Base-by-base conservation (phyloP, 2,888 invertebrate species). In the Dynastes hyllus region DNA sequence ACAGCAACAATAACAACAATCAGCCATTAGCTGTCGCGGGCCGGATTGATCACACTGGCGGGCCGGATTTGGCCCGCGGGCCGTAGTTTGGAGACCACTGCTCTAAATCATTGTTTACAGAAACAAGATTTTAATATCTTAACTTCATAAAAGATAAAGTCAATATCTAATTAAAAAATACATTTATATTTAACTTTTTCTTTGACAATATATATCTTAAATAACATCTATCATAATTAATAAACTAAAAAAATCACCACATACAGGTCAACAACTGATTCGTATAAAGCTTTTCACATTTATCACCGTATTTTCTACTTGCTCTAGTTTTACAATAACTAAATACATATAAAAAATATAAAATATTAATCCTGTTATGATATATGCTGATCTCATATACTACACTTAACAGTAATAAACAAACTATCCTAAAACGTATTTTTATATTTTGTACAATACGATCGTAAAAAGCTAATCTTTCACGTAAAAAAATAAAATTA, bases 271-370 rank as follows among this genome's bases (percentile, higher is more conserved):
- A 37, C 55, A 22, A 58, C 55, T 22, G 22, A 16, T 58, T 58
- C 63, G 79, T 79, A 79, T 79, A 79, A 79, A 79, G 79, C 81
- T 81, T 71, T 70, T 16, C 45, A 58, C 65, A 76, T 78, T 78
- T 80, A 77, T 80, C 81, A 80, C 80, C 80, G 78, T 80, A 77
- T 79, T 80, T 80, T 79, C 29, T 29, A 32, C 63, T 32, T 63
- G 32, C 29, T 63, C 32, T 13, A 63, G 3, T 32, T 63, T 29
- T n/a, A 29, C 29, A 11, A 27, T 37, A 37, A 37, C 32, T 37
- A 37, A 37, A 37, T 63, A 63, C 27, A 63, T 63, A 29, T 9
- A 63, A 32, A 32, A 63, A 13, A 63, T 63, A 63, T 32, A 63
- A 37, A 37, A 32, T 13, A 63, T 32, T 13, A 2, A 32, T 45